Conservation (phyloP, 2,797 vertebrate species). For the Amphiprion clarkii region DNA sequence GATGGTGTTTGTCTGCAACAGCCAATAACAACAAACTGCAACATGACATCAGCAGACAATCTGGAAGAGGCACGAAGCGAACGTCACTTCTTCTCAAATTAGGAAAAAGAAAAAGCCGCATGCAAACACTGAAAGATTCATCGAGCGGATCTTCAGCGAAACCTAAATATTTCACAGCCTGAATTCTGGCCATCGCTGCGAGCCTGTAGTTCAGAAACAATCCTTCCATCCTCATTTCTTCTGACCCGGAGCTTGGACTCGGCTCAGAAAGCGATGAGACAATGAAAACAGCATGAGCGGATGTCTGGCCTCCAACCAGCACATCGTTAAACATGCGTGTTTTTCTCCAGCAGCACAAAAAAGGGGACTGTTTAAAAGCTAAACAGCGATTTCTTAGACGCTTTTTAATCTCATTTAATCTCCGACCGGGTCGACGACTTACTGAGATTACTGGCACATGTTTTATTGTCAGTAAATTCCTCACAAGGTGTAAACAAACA, state of each 20-base stretch:
- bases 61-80: conserved; percentile 7
- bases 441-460: conserved; percentile 46
- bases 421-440: conserved; percentile 7
- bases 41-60: conserved; percentile 53
- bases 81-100: conserved; percentile 41
- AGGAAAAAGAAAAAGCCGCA: conserved; percentile 22
- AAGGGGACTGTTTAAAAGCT: conserved; percentile 34
- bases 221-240: conserved; percentile 31
- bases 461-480: conserved; percentile 55
- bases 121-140: conserved; percentile 63
- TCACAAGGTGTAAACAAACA: conserved; percentile 55
- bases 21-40: conserved; percentile 60
- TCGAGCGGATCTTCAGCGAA: conserved; percentile 44
- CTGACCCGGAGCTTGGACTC: conserved; percentile 39
- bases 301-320: conserved; percentile 55
- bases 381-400: conserved; percentile 23
- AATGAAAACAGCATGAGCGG: conserved; percentile 63
- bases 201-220: conserved; percentile 22
- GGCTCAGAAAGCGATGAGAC: conserved; percentile 60
- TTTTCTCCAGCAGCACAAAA: conserved; percentile 14
- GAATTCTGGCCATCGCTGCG: conserved; percentile 28
- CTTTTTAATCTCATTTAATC: conserved; percentile 43
- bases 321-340: conserved; percentile 53
- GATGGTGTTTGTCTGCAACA: conserved; percentile 8
- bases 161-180: conserved; percentile 65